Evolutionary conservation across 2,888 invertebrate genomes (phyloP).

Genomic region (Melinaea menophilus): DNA sequence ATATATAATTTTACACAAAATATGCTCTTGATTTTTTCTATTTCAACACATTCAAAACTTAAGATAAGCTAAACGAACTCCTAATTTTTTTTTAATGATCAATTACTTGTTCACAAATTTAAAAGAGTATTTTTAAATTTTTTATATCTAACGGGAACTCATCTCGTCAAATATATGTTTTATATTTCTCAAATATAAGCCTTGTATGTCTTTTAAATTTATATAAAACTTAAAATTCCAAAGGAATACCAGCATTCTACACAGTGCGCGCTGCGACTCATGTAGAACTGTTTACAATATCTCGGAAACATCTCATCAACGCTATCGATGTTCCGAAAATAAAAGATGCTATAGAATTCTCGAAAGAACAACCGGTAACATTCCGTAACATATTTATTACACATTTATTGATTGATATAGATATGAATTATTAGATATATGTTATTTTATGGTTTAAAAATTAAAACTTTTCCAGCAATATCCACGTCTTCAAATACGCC

Average conservation of each 20-base stretch:
- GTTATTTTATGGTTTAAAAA: too few relatives aligned
- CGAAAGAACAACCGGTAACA: conserved; percentile 49
- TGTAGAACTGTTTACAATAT: conserved; percentile 56
- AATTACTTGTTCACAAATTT: too few relatives aligned
- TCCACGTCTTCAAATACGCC: conserved; percentile 36
- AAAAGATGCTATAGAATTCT: conserved; percentile 48
- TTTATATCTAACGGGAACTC: too few relatives aligned
- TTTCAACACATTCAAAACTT: too few relatives aligned
- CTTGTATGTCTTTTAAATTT: too few relatives aligned
- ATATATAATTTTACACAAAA: not conserved
- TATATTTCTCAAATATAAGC: not conserved
- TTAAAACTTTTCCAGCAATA: conserved; percentile 44
- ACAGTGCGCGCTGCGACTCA: conserved; percentile 61
- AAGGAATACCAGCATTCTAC: conserved; percentile 60
- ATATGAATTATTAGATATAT: too few relatives aligned
- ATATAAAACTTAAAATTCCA: not conserved
- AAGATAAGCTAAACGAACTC: too few relatives aligned
- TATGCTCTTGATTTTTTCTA: too few relatives aligned
- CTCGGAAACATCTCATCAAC: conserved; percentile 46
- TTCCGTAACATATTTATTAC: not conserved
- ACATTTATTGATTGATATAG: too few relatives aligned
- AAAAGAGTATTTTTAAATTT: too few relatives aligned
- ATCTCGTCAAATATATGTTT: too few relatives aligned
- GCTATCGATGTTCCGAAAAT: conserved; percentile 50
- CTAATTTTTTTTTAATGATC: too few relatives aligned